Evolutionary conservation across 1,140 invertebrate species (phyloP).

Genomic region (Nixonia krombeini): DNA sequence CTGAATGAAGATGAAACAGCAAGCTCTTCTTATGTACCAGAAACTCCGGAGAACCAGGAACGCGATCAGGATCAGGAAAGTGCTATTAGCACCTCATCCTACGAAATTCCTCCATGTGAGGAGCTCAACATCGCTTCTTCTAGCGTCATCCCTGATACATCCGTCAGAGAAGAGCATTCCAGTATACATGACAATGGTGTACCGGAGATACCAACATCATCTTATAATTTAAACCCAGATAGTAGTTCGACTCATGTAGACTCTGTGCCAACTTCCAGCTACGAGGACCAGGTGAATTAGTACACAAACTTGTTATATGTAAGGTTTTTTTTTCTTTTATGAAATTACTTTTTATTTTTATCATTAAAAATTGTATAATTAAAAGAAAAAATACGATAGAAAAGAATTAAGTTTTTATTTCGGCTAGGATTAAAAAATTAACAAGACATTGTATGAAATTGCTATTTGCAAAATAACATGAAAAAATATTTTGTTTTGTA

Average conservation of each 20-base stretch:
- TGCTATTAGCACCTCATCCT: conserved; percentile 69
- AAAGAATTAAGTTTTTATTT: no score
- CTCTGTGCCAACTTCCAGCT: conserved; percentile 62
- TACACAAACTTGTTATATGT: conserved; percentile 4
- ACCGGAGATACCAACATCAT: conserved; percentile 66
- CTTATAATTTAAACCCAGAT: conserved; percentile 66
- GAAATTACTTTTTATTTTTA: background rate
- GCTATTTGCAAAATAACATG: no score
- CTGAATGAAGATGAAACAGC: conserved; percentile 68
- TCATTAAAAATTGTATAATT: background rate
- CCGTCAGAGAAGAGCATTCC: conserved; percentile 55
- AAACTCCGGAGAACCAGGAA: conserved; percentile 68
- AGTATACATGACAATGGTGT: conserved; percentile 67
- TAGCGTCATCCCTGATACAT: conserved; percentile 63
- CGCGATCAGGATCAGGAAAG: conserved; percentile 69
- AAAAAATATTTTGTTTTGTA: no score
- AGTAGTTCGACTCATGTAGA: conserved; percentile 63
- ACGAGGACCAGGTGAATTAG: conserved; percentile 58
- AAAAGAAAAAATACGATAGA: no score
- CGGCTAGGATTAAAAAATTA: no score
- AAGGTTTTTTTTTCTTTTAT: background rate
- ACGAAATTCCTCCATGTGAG: conserved; percentile 68
- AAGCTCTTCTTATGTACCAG: conserved; percentile 68
- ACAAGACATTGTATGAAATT: no score
- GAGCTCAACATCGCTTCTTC: conserved; percentile 68